A percentile compares a stretch with the other conserved stretches of the same genome.
These are phyloP conservation scores for Junonia oenone DNA, from an alignment of 2,888 invertebrate species.

Conservation along the genomic window DNA sequence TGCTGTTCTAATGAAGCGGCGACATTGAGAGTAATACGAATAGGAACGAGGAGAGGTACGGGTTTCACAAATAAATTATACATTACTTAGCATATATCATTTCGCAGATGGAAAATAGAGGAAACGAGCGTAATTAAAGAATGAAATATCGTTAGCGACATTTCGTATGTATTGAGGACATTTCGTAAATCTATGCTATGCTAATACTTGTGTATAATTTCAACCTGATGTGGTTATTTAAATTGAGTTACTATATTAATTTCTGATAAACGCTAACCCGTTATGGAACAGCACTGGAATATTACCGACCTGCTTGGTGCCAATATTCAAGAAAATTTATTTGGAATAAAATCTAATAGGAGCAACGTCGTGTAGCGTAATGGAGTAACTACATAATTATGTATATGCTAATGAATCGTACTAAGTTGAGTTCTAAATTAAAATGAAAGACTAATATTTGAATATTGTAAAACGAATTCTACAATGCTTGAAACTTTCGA, in stretches of 20 bases:
- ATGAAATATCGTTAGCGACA: slow-evolving; percentile 23
- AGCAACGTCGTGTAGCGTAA: no score
- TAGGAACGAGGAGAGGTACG: slow-evolving; percentile 5
- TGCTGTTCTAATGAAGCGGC: slow-evolving; percentile 64
- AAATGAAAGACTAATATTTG: no score
- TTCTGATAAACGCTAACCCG: not conserved
- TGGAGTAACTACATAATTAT: no score
- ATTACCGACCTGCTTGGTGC: not conserved
- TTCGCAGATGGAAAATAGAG: slow-evolving; percentile 13
- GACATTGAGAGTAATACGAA: slow-evolving; percentile 39
- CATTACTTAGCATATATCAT: not conserved
- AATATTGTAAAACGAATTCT: no score
- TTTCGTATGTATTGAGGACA: slow-evolving; percentile 27
- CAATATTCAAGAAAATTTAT: not conserved
- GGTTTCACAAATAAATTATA: slow-evolving; percentile 6
- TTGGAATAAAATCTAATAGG: no score
- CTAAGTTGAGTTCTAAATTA: no score
- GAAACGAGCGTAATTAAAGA: slow-evolving; percentile 25
- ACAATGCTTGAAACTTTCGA: no score
- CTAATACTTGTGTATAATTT: slow-evolving; percentile 15
- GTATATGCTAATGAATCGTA: no score
- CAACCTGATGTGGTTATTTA: slow-evolving; percentile 1
- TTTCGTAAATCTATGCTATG: slow-evolving; percentile 23
- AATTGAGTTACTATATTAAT: slow-evolving; percentile 4
- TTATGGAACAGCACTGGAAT: not conserved